Evolutionary conservation across 2,797 vertebrate species (phyloP), one percentile per base, ranked within the genome.

Genomic region (Mergus octosetaceus): DNA sequence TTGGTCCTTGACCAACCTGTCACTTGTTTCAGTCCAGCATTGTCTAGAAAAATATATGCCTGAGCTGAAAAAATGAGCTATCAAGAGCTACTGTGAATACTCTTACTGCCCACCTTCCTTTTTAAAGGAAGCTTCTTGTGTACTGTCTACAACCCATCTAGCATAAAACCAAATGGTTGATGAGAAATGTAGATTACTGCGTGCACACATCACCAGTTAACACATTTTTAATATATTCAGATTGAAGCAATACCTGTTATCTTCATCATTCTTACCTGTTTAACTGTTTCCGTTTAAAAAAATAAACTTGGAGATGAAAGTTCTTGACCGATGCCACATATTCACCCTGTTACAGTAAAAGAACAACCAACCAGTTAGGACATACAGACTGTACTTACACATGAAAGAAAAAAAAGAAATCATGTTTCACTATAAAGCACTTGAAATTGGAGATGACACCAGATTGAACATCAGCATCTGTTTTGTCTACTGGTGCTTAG

Each of bases 201-300:
- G 4, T 20, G 58, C 20, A 49, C 14, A 51, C 14, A 57, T 34
- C 45, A 49, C 2, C 6, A 70, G 14, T 24, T 43, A 78, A 36
- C 12, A 20, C 6, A 27, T 19, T 36, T 28, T 56, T 7, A 11
- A 38, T 19, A 4, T 4, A 49, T 22, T 27, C 2, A 4, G 28
- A n/a, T 30, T 53, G 65, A 71, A 88, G 34, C 22, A 56, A 47
- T 32, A 49, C 20, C 11, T 13, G 30, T 10, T 0, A 16, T 16
- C 53, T 66, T 75, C 28, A 2, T 73, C 28, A 1, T 39, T 89
- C 96, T 96, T 97, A 99, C 99, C 98, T 98, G 96, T 97, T 98
- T 6, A 97, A 89, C 82, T 98, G 98, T 80, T 98, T 98, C 93
- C 96, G 98, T 97, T 98, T 99, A 95, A 99, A 99, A 97, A 99